Conservation (phyloP, 2,113 vertebrate genomes). For the Tringa solitaria region DNA sequence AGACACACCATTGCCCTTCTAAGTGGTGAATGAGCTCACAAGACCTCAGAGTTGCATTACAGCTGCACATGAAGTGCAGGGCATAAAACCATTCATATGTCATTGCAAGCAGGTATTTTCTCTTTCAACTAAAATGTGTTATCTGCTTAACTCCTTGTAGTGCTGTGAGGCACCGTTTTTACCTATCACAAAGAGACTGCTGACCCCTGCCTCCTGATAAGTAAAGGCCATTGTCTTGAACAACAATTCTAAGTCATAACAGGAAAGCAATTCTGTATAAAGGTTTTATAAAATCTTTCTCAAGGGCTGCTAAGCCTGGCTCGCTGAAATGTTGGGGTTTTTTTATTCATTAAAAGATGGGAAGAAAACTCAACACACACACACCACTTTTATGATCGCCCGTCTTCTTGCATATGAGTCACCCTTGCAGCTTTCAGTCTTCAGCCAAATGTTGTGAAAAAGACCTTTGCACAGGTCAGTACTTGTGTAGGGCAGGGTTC, state of each 20-base stretch:
- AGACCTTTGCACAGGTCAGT: not conserved
- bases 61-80: not conserved
- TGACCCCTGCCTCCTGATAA: conserved; percentile 20
- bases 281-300: conserved; percentile 36
- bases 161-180: conserved; percentile 15
- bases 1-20: not conserved
- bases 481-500: not conserved
- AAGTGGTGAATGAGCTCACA: not conserved
- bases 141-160: conserved; percentile 24
- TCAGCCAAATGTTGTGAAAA: conserved; percentile 10
- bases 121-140: not conserved
- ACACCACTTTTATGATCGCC: not conserved
- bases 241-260: not conserved
- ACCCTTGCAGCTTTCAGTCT: not conserved
- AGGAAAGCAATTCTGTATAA: not conserved
- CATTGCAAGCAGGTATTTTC: not conserved
- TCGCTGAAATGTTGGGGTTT: not conserved
- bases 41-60: not conserved
- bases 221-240: conserved; percentile 37
- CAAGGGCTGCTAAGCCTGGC: conserved; percentile 6
- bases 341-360: not conserved
- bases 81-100: not conserved
- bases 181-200: conserved; percentile 8
- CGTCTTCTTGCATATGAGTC: not conserved
- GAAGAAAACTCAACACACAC: not conserved